Percentiles rank a stretch among this genome's conserved stretches.
Evolutionary conservation across 2,797 vertebrate genomes (phyloP).

Genomic region (Gastrophryne carolinensis): DNA sequence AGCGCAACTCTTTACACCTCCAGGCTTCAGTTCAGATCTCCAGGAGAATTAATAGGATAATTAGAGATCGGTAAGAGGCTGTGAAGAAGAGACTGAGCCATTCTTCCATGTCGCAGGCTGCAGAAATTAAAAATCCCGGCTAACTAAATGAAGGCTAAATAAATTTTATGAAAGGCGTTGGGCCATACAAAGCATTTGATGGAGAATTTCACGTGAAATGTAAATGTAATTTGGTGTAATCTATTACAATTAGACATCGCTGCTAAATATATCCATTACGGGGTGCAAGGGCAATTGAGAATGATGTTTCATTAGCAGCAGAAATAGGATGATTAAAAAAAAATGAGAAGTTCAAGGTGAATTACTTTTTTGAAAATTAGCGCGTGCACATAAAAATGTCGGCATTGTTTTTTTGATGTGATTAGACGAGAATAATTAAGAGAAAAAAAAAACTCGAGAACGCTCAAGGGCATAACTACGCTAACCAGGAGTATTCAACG

Average conservation of each 20-base stretch:
- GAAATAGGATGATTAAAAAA: constrained; percentile 21
- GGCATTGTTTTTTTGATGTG: not conserved
- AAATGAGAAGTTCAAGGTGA: constrained; percentile 14
- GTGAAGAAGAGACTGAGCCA: constrained; percentile 19
- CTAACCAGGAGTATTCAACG: no score
- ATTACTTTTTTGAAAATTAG: not conserved
- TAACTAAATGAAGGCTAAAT: constrained; percentile 41
- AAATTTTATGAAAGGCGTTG: constrained; percentile 35
- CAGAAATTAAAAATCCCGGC: constrained; percentile 37
- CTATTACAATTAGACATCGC: constrained; percentile 25
- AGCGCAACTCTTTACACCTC: not conserved
- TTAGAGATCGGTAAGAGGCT: constrained; percentile 12
- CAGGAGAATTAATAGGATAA: constrained; percentile 36
- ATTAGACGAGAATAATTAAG: not conserved
- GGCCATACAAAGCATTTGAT: not conserved
- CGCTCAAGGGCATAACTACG: no score
- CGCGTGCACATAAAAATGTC: not conserved
- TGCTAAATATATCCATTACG: constrained; percentile 4
- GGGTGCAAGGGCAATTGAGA: not conserved
- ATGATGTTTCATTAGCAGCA: constrained; percentile 11
- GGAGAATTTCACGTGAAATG: constrained; percentile 25
- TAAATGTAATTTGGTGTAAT: constrained; percentile 39
- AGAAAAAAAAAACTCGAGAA: not conserved
- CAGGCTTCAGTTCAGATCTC: not conserved
- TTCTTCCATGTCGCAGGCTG: constrained; percentile 37